A percentile compares a stretch with the other conserved stretches of the same genome.
Conservation (phyloP, 2,888 invertebrate species). For the Lasioglossum malachurum region DNA sequence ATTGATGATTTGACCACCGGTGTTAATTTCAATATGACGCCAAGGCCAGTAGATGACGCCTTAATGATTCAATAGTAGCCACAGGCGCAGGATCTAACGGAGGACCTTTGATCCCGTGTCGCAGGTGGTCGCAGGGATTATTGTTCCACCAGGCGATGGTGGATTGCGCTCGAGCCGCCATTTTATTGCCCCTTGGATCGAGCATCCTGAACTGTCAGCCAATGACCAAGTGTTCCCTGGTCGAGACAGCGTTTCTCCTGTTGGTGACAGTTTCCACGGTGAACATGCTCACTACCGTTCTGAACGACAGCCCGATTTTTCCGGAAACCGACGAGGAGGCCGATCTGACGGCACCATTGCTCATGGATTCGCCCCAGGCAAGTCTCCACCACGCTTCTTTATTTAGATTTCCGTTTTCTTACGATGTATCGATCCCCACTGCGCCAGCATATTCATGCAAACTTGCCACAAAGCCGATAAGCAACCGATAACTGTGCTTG, state of each 20-base stretch:
- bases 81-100: background rate
- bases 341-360: slow-evolving; percentile 89
- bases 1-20: background rate
- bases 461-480: background rate
- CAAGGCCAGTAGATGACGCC: background rate
- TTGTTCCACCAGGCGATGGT: slow-evolving; percentile 94
- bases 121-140: slow-evolving; percentile 94
- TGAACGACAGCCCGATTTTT: slow-evolving; percentile 94
- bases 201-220: slow-evolving; percentile 93
- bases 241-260: slow-evolving; percentile 95
- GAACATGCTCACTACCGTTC: slow-evolving; percentile 94
- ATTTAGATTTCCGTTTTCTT: slow-evolving; percentile 7
- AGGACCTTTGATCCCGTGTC: slow-evolving; percentile 57
- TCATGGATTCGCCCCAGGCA: slow-evolving; percentile 93
- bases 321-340: slow-evolving; percentile 92
- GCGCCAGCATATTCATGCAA: background rate
- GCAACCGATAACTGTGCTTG: background rate
- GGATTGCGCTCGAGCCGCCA: slow-evolving; percentile 93
- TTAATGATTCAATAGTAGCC: background rate
- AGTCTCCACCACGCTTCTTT: slow-evolving; percentile 18
- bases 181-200: slow-evolving; percentile 91
- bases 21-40: background rate
- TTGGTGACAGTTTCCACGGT: slow-evolving; percentile 96
- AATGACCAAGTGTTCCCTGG: slow-evolving; percentile 93
- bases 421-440: slow-evolving; percentile 16